Evolutionary conservation across 2,113 vertebrate species (phyloP), one percentile per base, ranked within the genome.

Genomic region (Tenrec ecaudatus): DNA sequence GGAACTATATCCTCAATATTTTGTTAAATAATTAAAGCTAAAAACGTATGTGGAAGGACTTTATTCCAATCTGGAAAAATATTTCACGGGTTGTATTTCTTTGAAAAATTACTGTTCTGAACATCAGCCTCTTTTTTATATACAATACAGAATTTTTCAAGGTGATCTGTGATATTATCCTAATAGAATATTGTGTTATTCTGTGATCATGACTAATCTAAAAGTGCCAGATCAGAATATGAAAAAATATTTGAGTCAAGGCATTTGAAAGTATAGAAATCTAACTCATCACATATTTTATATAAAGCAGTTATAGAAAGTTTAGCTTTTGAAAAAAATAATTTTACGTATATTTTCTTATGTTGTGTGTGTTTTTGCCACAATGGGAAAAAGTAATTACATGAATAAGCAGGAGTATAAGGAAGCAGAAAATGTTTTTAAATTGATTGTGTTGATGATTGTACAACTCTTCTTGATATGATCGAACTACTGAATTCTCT

Each of bases 101-200:
- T 92, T 89, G 11, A 10, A 2, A 87, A 71, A 91, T 71, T 58
- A 16, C 60, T n/a, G 87, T 80, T 91, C 14, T 81, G 20, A 86
- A 76, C 0, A 0, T 82, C 31, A 62, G 57, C 25, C 0, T 90
- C 38, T 80, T 58, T 77, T 3, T 60, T 9, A 12, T 33, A 19
- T 73, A 58, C 31, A 43, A 77, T 62, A 15, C 57, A 57, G 6
- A 1, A 62, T 5, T 77, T 27, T 6, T 25, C 43, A 64, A 86
- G 17, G 43, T 11, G 31, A 29, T 25, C 2, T 29, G 4, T 83
- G 14, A 58, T 3, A 12, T 90, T 3, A 12, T 90, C 7, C 16
- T 83, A 80, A 38, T 31, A 62, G 33, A 36, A 7, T 64, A 31
- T 4, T 2, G 25, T 83, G 17, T 53, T 81, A 38, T 71, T 80